Conservation (phyloP, 2,797 vertebrate genomes). For the Taenioides sp. region DNA sequence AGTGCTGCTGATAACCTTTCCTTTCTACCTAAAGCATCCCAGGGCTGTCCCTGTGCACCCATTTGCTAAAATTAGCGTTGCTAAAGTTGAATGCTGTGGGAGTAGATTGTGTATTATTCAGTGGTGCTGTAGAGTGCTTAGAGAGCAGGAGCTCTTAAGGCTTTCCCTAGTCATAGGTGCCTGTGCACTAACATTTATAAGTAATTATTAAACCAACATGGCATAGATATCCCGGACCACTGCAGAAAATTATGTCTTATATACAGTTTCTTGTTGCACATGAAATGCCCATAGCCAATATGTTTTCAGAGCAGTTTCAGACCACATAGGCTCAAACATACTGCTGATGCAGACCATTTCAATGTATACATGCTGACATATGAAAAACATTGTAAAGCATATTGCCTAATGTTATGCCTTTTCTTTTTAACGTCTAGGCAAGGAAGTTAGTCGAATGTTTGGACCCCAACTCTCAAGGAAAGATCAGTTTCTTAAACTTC, state of each 20-base stretch:
- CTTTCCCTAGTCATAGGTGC: conserved; percentile 11
- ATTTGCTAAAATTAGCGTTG: conserved; percentile 26
- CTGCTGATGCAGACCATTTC: background rate
- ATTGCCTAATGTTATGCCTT: background rate
- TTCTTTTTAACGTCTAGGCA: conserved; percentile 62
- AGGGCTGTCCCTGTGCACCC: conserved; percentile 1
- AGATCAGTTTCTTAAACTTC: conserved; percentile 89
- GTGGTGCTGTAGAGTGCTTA: background rate
- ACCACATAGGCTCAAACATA: background rate
- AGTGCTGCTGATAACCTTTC: background rate
- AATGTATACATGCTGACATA: background rate
- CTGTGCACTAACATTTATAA: background rate
- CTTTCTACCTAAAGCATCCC: conserved; percentile 12
- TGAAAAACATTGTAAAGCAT: background rate
- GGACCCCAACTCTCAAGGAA: conserved; percentile 84
- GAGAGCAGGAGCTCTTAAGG: conserved; percentile 12
- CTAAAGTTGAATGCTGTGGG: conserved; percentile 31
- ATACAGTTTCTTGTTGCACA: background rate
- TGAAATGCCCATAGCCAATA: background rate
- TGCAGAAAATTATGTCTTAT: background rate
- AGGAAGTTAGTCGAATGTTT: conserved; percentile 83
- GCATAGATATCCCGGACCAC: background rate
- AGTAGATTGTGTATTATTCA: conserved; percentile 40
- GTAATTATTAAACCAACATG: background rate
- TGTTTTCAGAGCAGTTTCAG: background rate